Conservation (phyloP, 2,113 vertebrate genomes). For the Lethenteron reissneri region DNA sequence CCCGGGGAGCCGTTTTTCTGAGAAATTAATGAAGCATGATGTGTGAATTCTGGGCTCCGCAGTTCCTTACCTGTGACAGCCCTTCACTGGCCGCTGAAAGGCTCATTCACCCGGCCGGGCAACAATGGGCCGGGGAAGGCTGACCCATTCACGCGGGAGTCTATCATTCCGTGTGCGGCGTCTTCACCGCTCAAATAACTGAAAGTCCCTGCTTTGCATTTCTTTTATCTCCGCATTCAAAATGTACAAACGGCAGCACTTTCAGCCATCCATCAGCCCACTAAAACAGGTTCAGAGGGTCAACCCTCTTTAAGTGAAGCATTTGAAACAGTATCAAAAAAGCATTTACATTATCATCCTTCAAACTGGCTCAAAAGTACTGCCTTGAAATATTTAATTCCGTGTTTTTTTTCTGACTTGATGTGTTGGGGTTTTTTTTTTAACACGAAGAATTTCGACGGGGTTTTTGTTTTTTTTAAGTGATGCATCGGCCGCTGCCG, state of each 20-base stretch:
- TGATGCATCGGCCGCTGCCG: too few species aligned
- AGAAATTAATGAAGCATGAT: slow-evolving; percentile 1
- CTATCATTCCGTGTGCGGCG: neutral
- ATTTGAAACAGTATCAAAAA: neutral
- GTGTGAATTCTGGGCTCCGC: slow-evolving; percentile 3
- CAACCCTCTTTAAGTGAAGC: neutral
- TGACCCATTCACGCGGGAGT: slow-evolving; percentile 2
- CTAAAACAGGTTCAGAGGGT: neutral
- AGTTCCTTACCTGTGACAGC: slow-evolving; percentile 3
- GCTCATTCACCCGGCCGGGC: slow-evolving; percentile 1
- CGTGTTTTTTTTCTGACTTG: too few species aligned
- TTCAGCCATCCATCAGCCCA: neutral
- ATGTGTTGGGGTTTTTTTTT: too few species aligned
- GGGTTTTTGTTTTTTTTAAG: too few species aligned
- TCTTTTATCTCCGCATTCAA: neutral
- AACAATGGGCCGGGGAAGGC: neutral
- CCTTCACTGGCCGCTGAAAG: neutral
- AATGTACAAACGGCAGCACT: neutral
- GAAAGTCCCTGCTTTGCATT: neutral
- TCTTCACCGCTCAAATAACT: neutral
- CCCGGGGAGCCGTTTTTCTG: neutral
- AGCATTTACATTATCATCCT: neutral
- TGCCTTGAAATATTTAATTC: too few species aligned
- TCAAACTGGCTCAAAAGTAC: neutral
- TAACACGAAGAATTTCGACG: too few species aligned